These are phyloP conservation scores for Zaprionus davidi DNA, from an alignment of 1,140 invertebrate genomes.

Conservation along the genomic window DNA sequence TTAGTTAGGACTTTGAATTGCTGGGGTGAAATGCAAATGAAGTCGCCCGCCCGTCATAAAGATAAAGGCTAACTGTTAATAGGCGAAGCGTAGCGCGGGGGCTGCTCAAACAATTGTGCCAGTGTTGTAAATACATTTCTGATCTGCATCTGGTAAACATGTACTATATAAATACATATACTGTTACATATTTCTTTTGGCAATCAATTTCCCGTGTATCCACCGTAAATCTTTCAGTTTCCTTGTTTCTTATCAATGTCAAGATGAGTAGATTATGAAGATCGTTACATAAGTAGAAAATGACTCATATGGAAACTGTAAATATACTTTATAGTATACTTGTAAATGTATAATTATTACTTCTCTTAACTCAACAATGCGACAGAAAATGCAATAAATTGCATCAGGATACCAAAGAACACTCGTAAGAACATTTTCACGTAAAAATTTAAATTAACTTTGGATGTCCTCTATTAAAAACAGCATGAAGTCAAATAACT, in stretches of 20 bases:
- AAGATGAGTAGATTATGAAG: not conserved
- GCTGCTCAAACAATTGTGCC: not conserved
- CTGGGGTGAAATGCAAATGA: slow-evolving; percentile 29
- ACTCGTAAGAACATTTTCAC: not conserved
- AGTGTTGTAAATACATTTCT: not conserved
- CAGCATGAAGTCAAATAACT: not conserved
- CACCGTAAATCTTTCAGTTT: not conserved
- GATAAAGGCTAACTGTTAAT: slow-evolving; percentile 32
- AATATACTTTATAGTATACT: not conserved
- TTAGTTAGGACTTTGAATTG: not conserved
- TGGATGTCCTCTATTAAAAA: not conserved
- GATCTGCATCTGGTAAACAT: not conserved
- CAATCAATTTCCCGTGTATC: not conserved
- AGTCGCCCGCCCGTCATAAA: slow-evolving; percentile 12
- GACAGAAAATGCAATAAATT: not conserved
- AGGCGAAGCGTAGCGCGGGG: slow-evolving; percentile 17
- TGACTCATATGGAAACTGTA: not conserved
- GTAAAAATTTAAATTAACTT: not conserved
- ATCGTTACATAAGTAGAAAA: not conserved
- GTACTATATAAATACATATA: not conserved
- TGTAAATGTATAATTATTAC: too few species aligned
- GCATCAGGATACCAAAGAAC: not conserved
- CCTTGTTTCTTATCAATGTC: not conserved
- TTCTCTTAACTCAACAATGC: not conserved
- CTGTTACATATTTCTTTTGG: too few species aligned